Evolutionary conservation across 2,113 vertebrate species (phyloP), one percentile per base, ranked within the genome.

Genomic region (Upupa epops): DNA sequence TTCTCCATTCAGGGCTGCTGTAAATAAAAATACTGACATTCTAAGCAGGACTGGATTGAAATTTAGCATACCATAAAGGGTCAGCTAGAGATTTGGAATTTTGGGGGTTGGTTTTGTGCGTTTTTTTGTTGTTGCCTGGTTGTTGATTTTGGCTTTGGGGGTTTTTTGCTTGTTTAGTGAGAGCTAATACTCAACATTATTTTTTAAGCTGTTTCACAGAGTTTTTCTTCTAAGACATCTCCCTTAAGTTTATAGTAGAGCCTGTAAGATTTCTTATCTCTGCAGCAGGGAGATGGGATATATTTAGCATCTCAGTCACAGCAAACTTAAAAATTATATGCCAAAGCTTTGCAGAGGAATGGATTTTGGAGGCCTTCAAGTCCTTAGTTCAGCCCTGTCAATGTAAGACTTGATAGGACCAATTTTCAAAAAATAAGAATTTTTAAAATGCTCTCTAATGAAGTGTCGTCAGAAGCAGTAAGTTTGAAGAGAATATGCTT

Each of bases 381-480:
- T 48, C 12, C 8, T 56, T 55, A 37, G 3, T 92, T 89, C 26
- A 65, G 24, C 16, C 31, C 70, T 42, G 37, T 84, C 22, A 56
- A 21, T 58, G 11, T 14, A 21, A 13, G 15, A 78, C 18, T 48
- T 72, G 14, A 10, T 14, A 28, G 45, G 40, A 82, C n/a, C 71
- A 0, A 48, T 28, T 92, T 94, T 87, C 29, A 82, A 52, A 52
- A 51, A 31, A 82, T 29, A 61, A 22, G 15, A 20, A 18, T 89
- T 92, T 95, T 85, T 40, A 82, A 60, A 85, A 79, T 81, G 70
- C 88, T 94, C 63, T 42, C 40, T 92, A 92, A 86, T 95, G 70
- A 91, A 75, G 45, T 58, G 54, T 83, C 86, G 88, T 71, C 60
- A 83, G 73, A 94, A 92, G 73, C 26, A 56, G 61, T 49, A 83